Percentiles rank a stretch among this genome's conserved stretches.
Conservation (phyloP, 2,888 invertebrate species). For the Volucella bombylans region DNA sequence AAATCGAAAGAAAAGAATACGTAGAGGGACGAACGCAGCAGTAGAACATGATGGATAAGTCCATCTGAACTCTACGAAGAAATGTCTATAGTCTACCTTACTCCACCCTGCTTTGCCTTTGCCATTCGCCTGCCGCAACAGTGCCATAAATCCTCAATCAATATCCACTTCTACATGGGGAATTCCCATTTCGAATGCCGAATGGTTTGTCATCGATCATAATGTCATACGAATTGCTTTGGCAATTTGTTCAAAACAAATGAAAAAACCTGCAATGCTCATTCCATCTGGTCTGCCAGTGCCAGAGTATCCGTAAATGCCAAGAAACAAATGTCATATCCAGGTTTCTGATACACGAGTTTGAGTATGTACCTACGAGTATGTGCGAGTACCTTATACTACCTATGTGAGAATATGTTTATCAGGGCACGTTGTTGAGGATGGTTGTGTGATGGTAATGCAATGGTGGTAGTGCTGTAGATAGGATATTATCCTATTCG, state of each 20-base stretch:
- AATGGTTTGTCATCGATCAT: conserved; percentile 74
- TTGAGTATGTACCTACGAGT: too few relatives aligned
- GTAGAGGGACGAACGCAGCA: conserved; percentile 27
- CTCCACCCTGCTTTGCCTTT: conserved; percentile 57
- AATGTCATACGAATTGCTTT: conserved; percentile 74
- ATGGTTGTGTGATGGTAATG: not conserved
- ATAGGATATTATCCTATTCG: conserved; percentile 72
- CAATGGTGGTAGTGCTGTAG: conserved; percentile 36
- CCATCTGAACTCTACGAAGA: conserved; percentile 63
- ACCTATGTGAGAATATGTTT: too few relatives aligned
- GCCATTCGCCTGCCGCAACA: conserved; percentile 53
- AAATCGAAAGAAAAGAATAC: not conserved
- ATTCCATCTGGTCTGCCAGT: conserved; percentile 38
- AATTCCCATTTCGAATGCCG: conserved; percentile 72
- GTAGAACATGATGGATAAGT: conserved; percentile 69
- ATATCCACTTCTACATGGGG: conserved; percentile 72
- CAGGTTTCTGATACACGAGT: conserved; percentile 33
- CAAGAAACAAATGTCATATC: conserved; percentile 68
- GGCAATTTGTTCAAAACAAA: conserved; percentile 74
- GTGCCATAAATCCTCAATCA: conserved; percentile 72
- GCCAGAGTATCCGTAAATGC: conserved; percentile 6
- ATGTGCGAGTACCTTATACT: too few relatives aligned
- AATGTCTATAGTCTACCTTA: conserved; percentile 59
- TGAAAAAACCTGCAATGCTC: conserved; percentile 52
- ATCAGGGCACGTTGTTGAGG: not conserved